Evolutionary conservation across 2,113 vertebrate species (phyloP).

Genomic region (Notarius quadriscutis): DNA sequence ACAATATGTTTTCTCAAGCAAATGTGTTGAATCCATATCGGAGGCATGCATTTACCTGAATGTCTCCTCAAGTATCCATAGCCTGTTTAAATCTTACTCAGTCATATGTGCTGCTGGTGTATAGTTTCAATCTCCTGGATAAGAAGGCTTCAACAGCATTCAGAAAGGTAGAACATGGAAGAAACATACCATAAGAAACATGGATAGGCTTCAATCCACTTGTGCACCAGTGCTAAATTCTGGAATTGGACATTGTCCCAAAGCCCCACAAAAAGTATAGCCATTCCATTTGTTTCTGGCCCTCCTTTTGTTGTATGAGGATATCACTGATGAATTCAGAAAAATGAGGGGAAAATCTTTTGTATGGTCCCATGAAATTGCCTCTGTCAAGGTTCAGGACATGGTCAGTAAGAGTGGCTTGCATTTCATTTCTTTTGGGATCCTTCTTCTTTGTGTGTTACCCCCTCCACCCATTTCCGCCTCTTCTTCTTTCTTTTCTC

Average conservation of each 20-base stretch:
- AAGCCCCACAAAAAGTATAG: no score
- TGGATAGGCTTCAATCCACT: no score
- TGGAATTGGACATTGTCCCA: no score
- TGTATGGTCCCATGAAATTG: neutral
- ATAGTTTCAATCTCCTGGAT: neutral
- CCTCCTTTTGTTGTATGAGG: neutral
- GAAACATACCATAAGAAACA: no score
- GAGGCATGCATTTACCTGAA: neutral
- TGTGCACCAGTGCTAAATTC: no score
- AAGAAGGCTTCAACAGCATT: neutral
- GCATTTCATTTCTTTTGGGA: slow-evolving; percentile 8
- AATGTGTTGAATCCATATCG: neutral
- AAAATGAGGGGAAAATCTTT: neutral
- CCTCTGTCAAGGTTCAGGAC: slow-evolving; percentile 6
- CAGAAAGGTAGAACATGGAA: no score
- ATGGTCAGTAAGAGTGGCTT: neutral
- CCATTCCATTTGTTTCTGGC: neutral
- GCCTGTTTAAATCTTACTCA: neutral
- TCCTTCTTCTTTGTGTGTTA: neutral
- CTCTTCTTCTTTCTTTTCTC: neutral
- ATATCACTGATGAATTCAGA: neutral
- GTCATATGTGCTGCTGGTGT: neutral
- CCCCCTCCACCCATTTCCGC: neutral
- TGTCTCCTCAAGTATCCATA: neutral
- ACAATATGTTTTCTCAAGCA: neutral